These are phyloP conservation scores for Sakesphorus luctuosus DNA, from an alignment of 2,113 vertebrate species.

Conservation along the genomic window DNA sequence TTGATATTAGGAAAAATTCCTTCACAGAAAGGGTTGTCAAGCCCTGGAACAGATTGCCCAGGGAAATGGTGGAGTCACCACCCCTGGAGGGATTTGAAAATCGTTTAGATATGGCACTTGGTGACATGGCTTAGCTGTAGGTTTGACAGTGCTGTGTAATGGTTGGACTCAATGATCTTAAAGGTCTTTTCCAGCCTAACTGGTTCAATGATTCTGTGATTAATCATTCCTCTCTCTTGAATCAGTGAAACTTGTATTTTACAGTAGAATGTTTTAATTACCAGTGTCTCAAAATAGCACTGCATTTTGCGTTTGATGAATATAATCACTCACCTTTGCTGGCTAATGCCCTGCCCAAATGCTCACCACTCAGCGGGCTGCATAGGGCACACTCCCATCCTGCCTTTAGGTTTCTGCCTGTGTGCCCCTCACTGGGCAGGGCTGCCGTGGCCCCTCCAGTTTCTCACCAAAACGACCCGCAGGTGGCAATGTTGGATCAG, in stretches of 20 bases:
- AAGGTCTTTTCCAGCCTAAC: background rate
- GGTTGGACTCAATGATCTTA: background rate
- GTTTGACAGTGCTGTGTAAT: background rate
- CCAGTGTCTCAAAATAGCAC: accelerated
- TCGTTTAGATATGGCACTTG: accelerated
- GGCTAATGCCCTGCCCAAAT: accelerated
- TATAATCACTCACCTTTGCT: accelerated
- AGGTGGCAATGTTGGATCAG: conserved; percentile 59
- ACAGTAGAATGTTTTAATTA: accelerated
- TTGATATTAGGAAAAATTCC: background rate
- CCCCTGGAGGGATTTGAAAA: background rate
- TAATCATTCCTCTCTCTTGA: accelerated
- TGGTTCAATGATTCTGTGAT: accelerated
- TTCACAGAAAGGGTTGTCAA: background rate
- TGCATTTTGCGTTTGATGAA: accelerated
- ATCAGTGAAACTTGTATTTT: accelerated
- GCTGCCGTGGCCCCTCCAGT: background rate
- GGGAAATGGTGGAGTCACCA: background rate
- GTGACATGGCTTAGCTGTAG: background rate
- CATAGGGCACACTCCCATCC: accelerated
- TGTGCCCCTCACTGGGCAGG: accelerated
- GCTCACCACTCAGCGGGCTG: accelerated
- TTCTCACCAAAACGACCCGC: background rate
- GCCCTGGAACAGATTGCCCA: background rate
- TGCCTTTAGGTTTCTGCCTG: accelerated